Evolutionary conservation across 2,113 vertebrate species (phyloP), one percentile per base, ranked within the genome.

Genomic region (Apodemus sylvaticus): DNA sequence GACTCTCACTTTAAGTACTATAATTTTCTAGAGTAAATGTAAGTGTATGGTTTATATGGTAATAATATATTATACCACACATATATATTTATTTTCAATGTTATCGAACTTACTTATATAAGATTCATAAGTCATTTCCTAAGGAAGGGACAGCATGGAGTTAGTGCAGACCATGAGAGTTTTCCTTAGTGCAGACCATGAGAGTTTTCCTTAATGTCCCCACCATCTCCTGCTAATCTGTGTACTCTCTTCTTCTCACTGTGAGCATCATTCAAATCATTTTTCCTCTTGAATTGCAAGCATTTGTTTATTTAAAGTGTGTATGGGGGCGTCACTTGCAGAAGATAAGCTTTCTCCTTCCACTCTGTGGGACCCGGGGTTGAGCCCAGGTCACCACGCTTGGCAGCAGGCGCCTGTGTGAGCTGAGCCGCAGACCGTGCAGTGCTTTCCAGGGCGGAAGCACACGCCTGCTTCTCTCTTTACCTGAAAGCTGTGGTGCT

Each of bases 401-500:
- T 26, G 19, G 42, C 45, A n/a, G 45, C 29, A 66, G 66, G 62
- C 16, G 5, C 62, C 62, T 10, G 2, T 34, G 19, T 34, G 26
- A 13, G 42, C 34, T 36, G 85, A 70, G 45, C 45, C 10, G 24
- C 64, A 7, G 42, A 3, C 53, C n/a, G 2, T 83, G 31, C 13
- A 70, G 82, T 87, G 74, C 79, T 60, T 64, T 26, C 66, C 83
- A 90, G 93, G 53, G 42, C 86, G 89, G 26, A 17, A 19, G 13
- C 31, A 13, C 1, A 2, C 0, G 26, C 39, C 31, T 11, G 12
- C 53, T 7, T 74, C 36, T 14, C 62, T 90, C 85, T 92, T 97
- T 96, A 99, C 99, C 98, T 98, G 98, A 48, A 98, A 31, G 0
- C 14, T 96, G 22, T 91, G 95, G 6, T 95, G 98, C 0, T 98